Percentiles rank a stretch among this genome's conserved stretches.
Conservation (phyloP, 2,797 vertebrate genomes). For the Scleropages formosus region DNA sequence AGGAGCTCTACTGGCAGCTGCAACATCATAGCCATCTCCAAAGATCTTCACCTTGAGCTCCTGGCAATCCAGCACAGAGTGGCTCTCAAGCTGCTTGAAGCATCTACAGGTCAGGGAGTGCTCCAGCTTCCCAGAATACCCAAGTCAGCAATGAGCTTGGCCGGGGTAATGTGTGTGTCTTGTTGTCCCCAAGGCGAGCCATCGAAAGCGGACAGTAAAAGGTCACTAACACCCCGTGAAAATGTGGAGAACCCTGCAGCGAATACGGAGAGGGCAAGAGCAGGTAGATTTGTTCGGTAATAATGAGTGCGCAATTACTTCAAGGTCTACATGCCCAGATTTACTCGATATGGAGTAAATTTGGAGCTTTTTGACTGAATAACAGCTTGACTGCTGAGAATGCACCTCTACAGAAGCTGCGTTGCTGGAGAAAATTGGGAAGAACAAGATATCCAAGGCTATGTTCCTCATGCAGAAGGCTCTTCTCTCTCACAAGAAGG, state of each 20-base stretch:
- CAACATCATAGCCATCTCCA: slow-evolving; percentile 54
- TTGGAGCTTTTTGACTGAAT: not conserved
- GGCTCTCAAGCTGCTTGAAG: slow-evolving; percentile 74
- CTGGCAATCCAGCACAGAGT: slow-evolving; percentile 77
- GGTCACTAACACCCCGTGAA: not conserved
- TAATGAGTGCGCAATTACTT: not conserved
- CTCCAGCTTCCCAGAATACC: not conserved
- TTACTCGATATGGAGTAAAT: not conserved
- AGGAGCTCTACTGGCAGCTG: slow-evolving; percentile 30
- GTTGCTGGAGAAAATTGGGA: slow-evolving; percentile 77
- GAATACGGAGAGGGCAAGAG: slow-evolving; percentile 17
- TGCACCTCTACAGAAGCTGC: slow-evolving; percentile 60
- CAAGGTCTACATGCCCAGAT: not conserved
- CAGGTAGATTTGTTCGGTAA: slow-evolving; percentile 34
- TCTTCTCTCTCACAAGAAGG: slow-evolving; percentile 60
- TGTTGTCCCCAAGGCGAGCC: slow-evolving; percentile 35
- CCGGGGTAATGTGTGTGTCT: not conserved
- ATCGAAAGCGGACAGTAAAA: slow-evolving; percentile 19
- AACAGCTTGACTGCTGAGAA: not conserved
- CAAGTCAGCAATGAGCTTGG: not conserved
- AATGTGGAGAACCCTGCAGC: slow-evolving; percentile 11
- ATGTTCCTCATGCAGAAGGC: slow-evolving; percentile 85
- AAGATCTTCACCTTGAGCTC: slow-evolving; percentile 85
- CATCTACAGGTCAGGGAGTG: slow-evolving; percentile 58
- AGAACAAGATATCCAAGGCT: slow-evolving; percentile 84